Evolutionary conservation across 2,113 vertebrate genomes (phyloP).

Genomic region (Bolborhynchus lineola): DNA sequence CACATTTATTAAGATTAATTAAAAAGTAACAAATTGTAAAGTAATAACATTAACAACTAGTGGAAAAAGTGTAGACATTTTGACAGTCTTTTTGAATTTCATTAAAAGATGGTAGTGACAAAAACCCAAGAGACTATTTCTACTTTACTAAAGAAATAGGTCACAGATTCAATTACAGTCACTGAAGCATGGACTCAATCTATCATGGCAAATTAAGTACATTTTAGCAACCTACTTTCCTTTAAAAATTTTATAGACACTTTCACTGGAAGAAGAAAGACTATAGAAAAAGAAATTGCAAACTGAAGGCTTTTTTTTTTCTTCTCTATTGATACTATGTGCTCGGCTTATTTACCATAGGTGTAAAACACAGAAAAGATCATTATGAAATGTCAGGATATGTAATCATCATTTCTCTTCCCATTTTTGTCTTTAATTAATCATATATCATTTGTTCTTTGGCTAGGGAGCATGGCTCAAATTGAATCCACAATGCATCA

Average conservation of each 20-base stretch:
- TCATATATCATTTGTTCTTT: conserved; percentile 61
- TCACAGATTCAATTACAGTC: conserved; percentile 99
- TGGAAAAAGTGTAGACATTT: conserved; percentile 88
- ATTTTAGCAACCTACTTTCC: conserved; percentile 99
- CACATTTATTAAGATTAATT: conserved; percentile 86
- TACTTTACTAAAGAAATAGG: conserved; percentile 99
- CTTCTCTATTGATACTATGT: neutral
- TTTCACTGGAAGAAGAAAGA: conserved; percentile 93
- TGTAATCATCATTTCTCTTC: conserved; percentile 56
- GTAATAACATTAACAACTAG: conserved; percentile 87
- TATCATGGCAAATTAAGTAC: conserved; percentile 99
- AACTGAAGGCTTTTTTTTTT: conserved; percentile 29
- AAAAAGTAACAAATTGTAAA: conserved; percentile 86
- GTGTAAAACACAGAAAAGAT: conserved; percentile 68
- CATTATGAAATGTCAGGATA: conserved; percentile 54
- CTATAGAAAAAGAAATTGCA: conserved; percentile 83
- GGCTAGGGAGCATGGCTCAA: conserved; percentile 19
- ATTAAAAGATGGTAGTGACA: conserved; percentile 98
- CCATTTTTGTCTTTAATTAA: conserved; percentile 63
- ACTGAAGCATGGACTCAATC: conserved; percentile 99
- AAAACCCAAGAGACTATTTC: conserved; percentile 98
- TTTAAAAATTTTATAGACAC: conserved; percentile 99
- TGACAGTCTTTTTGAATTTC: conserved; percentile 95
- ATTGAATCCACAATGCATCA: conserved; percentile 3
- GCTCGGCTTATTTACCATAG: conserved; percentile 72